Evolutionary conservation across 2,888 invertebrate genomes (phyloP).

Genomic region (Acanthosepion lycidas): DNA sequence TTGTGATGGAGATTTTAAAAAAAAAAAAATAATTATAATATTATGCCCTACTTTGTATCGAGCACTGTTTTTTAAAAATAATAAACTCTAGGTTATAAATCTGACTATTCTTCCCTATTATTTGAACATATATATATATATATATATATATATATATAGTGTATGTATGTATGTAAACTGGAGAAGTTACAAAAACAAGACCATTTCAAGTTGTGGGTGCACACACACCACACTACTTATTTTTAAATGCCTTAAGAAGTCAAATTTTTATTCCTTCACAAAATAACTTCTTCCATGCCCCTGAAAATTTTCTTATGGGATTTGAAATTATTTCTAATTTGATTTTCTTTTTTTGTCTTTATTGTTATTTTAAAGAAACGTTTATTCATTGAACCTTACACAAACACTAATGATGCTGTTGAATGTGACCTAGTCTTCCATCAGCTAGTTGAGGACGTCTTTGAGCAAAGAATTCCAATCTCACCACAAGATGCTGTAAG

Average conservation of each 20-base stretch:
- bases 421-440: constrained; percentile 95
- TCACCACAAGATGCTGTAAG: constrained; percentile 94
- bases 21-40: too few species aligned
- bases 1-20: too few species aligned
- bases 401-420: constrained; percentile 87
- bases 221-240: not conserved
- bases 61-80: too few species aligned
- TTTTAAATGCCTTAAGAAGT: not conserved
- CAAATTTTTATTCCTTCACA: not conserved
- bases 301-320: not conserved
- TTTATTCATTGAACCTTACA: constrained; percentile 85
- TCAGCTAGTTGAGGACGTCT: constrained; percentile 91
- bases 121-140: too few species aligned
- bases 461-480: constrained; percentile 92
- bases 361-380: constrained; percentile 79
- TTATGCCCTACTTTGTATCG: too few species aligned
- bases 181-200: too few species aligned
- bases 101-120: too few species aligned
- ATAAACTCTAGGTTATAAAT: too few species aligned
- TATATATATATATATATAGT: too few species aligned
- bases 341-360: constrained; percentile 40
- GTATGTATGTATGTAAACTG: too few species aligned
- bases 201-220: not conserved
- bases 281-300: not conserved
- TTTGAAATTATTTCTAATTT: not conserved